Conservation (phyloP, 2,888 invertebrate genomes). For the Pilophorus perplexus region DNA sequence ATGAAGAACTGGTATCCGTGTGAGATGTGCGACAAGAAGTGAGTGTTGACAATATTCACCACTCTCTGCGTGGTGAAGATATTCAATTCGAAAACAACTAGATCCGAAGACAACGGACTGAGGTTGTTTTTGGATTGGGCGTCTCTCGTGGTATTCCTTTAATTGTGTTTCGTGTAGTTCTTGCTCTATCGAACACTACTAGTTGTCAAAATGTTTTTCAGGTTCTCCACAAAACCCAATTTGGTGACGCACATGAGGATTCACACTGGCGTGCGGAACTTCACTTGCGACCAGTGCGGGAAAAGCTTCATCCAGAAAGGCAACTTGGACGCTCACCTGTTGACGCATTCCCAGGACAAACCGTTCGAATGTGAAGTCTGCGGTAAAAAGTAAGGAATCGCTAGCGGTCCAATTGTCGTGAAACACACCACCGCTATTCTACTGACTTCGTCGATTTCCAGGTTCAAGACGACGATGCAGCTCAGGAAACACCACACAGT, state of each 20-base stretch:
- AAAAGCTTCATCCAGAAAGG: constrained; percentile 51
- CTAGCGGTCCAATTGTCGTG: neutral
- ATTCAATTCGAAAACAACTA: no score
- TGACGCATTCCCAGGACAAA: constrained; percentile 50
- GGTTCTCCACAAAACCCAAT: constrained; percentile 50
- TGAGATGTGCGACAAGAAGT: constrained; percentile 60
- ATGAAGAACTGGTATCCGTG: constrained; percentile 61
- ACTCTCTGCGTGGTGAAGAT: no score
- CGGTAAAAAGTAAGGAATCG: constrained; percentile 48
- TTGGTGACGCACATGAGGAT: constrained; percentile 50
- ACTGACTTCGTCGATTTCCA: no score
- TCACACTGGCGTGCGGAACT: constrained; percentile 51
- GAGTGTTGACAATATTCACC: no score
- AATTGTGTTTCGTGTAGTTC: no score
- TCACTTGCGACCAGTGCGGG: constrained; percentile 51
- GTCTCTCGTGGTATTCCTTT: no score
- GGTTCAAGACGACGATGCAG: constrained; percentile 59
- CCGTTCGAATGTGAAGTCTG: constrained; percentile 50
- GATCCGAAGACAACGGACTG: no score
- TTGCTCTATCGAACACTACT: no score
- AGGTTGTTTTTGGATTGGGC: no score
- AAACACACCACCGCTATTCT: no score
- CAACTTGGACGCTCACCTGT: constrained; percentile 50
- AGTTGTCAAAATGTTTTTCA: no score
- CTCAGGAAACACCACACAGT: constrained; percentile 60